Percentiles rank a stretch among this genome's conserved stretches.
Conservation (phyloP, 2,888 invertebrate genomes). For the Fragum whitleyi region DNA sequence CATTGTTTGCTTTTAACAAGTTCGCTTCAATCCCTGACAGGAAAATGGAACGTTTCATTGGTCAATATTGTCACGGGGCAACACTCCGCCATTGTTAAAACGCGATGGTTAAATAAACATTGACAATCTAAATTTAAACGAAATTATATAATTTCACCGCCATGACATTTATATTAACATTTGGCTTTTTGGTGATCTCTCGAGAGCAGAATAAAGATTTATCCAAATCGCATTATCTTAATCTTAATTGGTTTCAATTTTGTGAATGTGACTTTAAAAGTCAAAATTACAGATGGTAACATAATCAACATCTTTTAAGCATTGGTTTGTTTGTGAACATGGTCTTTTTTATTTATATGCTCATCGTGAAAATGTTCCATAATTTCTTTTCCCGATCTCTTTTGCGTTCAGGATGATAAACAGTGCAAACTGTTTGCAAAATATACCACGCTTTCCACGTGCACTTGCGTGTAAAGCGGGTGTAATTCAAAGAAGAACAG, state of each 20-base stretch:
- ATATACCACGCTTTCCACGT: too few species aligned
- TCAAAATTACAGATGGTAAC: too few species aligned
- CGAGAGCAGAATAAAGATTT: not conserved
- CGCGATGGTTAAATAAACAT: constrained; percentile 12
- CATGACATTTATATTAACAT: not conserved
- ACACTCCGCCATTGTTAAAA: not conserved
- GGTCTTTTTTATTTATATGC: too few species aligned
- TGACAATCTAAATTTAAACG: not conserved
- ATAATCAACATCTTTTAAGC: too few species aligned
- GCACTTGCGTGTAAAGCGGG: too few species aligned
- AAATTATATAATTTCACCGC: not conserved
- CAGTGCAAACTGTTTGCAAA: too few species aligned
- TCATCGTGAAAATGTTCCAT: too few species aligned
- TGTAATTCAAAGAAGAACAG: too few species aligned
- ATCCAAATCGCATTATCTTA: not conserved
- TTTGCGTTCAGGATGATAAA: too few species aligned
- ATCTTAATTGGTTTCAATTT: not conserved
- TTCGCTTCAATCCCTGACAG: constrained; percentile 22
- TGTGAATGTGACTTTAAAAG: too few species aligned
- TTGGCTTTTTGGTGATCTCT: not conserved
- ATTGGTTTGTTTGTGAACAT: too few species aligned
- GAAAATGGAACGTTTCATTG: constrained; percentile 9
- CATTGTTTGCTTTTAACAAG: constrained; percentile 25
- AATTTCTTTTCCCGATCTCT: too few species aligned
- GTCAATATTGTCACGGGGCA: not conserved